A percentile compares a stretch with the other conserved stretches of the same genome.
These are phyloP conservation scores for Ichneumon xanthorius DNA, from an alignment of 2,888 invertebrate genomes.

Conservation along the genomic window DNA sequence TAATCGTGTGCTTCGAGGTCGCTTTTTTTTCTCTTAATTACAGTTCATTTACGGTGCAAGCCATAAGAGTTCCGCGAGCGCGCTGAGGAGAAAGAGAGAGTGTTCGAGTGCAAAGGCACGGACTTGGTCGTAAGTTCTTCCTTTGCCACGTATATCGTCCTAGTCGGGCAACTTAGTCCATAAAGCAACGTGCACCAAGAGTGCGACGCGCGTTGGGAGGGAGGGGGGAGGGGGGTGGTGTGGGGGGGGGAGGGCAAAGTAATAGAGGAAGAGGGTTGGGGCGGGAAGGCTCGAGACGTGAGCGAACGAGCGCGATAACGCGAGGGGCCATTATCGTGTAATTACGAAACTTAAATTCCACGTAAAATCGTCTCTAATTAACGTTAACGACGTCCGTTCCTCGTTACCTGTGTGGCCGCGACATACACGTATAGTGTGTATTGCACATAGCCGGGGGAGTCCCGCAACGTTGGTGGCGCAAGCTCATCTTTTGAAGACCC, in stretches of 20 bases:
- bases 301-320: slow-evolving; percentile 71
- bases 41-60: slow-evolving; percentile 23
- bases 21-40: background rate
- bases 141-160: slow-evolving; percentile 65
- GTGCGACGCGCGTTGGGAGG: background rate
- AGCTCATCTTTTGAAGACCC: slow-evolving; percentile 51
- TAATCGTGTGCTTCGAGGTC: background rate
- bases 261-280: slow-evolving; percentile 9
- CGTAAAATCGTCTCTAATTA: slow-evolving; percentile 78
- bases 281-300: slow-evolving; percentile 36
- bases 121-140: slow-evolving; percentile 55
- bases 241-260: background rate
- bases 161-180: slow-evolving; percentile 70
- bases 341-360: slow-evolving; percentile 80
- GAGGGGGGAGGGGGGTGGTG: background rate
- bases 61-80: slow-evolving; percentile 3
- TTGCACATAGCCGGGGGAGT: background rate
- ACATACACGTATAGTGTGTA: slow-evolving; percentile 7
- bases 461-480: slow-evolving; percentile 9
- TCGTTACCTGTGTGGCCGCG: slow-evolving; percentile 64
- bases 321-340: slow-evolving; percentile 78
- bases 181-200: slow-evolving; percentile 68
- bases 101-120: slow-evolving; percentile 53
- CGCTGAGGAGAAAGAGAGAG: background rate
- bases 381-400: slow-evolving; percentile 75